These are phyloP conservation scores for Manis javanica DNA, from an alignment of 2,797 vertebrate genomes.

Conservation along the genomic window DNA sequence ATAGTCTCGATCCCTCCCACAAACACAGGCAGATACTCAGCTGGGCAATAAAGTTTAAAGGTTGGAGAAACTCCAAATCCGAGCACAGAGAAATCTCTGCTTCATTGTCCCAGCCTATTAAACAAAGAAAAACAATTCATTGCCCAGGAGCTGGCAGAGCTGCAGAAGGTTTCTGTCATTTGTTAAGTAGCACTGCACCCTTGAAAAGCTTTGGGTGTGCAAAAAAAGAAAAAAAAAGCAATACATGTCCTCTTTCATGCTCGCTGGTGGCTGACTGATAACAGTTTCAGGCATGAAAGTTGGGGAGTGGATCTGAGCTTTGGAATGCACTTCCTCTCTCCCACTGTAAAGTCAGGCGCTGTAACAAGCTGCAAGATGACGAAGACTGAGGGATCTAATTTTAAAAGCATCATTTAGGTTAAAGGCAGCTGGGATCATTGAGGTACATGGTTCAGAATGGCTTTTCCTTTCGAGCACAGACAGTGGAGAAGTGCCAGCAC, in stretches of 20 bases:
- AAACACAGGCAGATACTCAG: constrained; percentile 46
- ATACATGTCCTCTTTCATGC: not conserved
- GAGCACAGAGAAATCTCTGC: constrained; percentile 47
- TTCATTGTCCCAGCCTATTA: constrained; percentile 42
- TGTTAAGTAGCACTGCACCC: constrained; percentile 32
- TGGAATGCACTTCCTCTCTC: rapidly evolving
- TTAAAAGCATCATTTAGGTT: not conserved
- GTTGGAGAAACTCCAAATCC: constrained; percentile 65
- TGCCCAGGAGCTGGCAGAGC: constrained; percentile 22
- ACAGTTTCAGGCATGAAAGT: not conserved
- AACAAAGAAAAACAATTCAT: constrained; percentile 23
- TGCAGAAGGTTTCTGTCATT: constrained; percentile 51
- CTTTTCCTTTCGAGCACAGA: not conserved
- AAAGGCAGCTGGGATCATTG: not conserved
- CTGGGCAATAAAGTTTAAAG: constrained; percentile 64
- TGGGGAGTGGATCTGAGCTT: not conserved
- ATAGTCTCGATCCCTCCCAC: constrained; percentile 14
- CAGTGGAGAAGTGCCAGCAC: not conserved
- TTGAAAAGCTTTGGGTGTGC: constrained; percentile 19
- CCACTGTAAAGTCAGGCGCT: not conserved
- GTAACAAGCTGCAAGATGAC: not conserved
- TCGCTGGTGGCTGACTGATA: not conserved
- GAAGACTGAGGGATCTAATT: not conserved
- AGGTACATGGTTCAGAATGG: not conserved
- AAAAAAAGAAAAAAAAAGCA: not conserved